These are phyloP conservation scores for Danio albolineatus DNA, from an alignment of 2,797 vertebrate species.

Conservation along the genomic window DNA sequence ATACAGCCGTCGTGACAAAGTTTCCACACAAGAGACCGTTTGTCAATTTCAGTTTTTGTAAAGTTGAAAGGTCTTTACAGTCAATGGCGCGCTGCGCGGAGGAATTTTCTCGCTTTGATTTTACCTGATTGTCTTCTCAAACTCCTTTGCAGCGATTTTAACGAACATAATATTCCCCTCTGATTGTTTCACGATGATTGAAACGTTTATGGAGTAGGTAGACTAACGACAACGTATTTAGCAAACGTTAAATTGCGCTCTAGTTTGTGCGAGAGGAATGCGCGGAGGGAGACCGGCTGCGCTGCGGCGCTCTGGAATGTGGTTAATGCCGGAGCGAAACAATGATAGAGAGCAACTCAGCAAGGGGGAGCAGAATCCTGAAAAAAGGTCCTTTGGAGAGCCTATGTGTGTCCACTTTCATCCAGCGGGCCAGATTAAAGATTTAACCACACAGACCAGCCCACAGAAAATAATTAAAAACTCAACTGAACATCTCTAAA, in stretches of 20 bases:
- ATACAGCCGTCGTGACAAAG: constrained; percentile 73
- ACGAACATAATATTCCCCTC: constrained; percentile 46
- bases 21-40: constrained; percentile 77
- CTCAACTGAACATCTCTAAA: neutral
- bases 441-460: constrained; percentile 39
- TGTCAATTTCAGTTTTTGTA: constrained; percentile 86
- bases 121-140: constrained; percentile 56
- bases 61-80: constrained; percentile 87
- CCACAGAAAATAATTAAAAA: constrained; percentile 21
- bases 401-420: constrained; percentile 61
- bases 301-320: constrained; percentile 93
- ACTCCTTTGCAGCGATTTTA: constrained; percentile 28
- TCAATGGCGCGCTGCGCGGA: constrained; percentile 92
- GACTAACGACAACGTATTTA: constrained; percentile 42
- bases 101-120: constrained; percentile 85
- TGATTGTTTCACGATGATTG: neutral
- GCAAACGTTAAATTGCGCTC: constrained; percentile 67
- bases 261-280: constrained; percentile 89
- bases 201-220: neutral
- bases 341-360: constrained; percentile 88
- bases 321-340: constrained; percentile 90
- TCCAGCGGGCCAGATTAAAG: constrained; percentile 47
- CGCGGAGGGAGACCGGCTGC: constrained; percentile 88
- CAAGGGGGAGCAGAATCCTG: constrained; percentile 79
- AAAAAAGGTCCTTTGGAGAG: constrained; percentile 72